Conservation (phyloP, 2,888 invertebrate genomes). For the Drosophila glabriapex region DNA sequence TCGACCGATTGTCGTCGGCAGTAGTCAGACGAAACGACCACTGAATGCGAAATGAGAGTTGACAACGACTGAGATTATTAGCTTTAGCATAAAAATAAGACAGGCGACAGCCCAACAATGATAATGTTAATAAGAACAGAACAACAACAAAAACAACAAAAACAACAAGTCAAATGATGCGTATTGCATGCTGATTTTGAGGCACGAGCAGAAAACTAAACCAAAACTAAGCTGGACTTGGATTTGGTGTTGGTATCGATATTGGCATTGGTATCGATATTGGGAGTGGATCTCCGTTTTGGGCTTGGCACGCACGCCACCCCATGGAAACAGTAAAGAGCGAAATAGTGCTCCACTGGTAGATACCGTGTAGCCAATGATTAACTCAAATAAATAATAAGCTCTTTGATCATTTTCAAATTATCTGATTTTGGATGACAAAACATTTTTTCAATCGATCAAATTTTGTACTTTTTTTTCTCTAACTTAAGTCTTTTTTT, state of each 20-base stretch:
- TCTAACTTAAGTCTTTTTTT: neutral
- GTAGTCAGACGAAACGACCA: slow-evolving; percentile 29
- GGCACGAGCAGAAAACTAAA: slow-evolving; percentile 26
- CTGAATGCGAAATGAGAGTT: slow-evolving; percentile 58
- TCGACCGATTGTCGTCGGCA: slow-evolving; percentile 6
- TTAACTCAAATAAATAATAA: neutral
- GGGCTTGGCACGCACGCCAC: slow-evolving; percentile 28
- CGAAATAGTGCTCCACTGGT: neutral
- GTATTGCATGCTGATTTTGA: slow-evolving; percentile 62
- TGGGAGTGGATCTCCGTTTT: slow-evolving; percentile 6
- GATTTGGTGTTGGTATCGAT: slow-evolving; percentile 6
- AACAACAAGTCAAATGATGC: slow-evolving; percentile 21
- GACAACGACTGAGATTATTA: slow-evolving; percentile 30
- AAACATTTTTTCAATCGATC: neutral
- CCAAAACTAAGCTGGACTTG: slow-evolving; percentile 18
- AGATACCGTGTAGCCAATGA: neutral
- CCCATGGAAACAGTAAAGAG: neutral
- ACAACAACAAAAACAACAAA: neutral
- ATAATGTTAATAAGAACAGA: slow-evolving; percentile 68
- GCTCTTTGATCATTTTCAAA: neutral
- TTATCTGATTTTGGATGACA: neutral
- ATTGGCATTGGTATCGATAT: slow-evolving; percentile 2
- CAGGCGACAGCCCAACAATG: slow-evolving; percentile 57
- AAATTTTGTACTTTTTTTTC: neutral
- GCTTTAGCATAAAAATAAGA: slow-evolving; percentile 57